Evolutionary conservation across 2,888 invertebrate genomes (phyloP), one percentile per base, ranked within the genome.

Genomic region (Thymelicus acteon): DNA sequence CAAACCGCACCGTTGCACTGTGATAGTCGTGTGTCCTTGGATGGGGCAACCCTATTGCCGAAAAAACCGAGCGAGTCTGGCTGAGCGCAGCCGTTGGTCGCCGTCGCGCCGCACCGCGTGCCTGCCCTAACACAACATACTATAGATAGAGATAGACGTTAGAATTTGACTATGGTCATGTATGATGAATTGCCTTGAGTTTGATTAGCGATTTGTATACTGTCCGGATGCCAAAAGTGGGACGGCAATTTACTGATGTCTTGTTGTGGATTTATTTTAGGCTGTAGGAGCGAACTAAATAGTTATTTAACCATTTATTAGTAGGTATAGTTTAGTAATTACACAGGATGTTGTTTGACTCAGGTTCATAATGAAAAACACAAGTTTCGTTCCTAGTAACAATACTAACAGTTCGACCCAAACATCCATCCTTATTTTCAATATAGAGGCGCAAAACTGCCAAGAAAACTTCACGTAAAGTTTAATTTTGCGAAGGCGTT

Each of bases 61-160:
- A 91, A 90, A 89, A 89, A 83, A 78, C 80, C 78, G 80, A 80
- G 82, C 83, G 85, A 84, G 85, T 79, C 79, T 72, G 78, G 78
- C 74, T 73, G 76, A 72, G 78, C 83, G 82, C 44, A 44, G 44
- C 44, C 44, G 44, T 44, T 12, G 44, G 40, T 8, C 7, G 78
- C 75, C 74, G 76, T 72, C 79, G 82, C 31, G 82, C 76, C 82
- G 81, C 81, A 86, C 87, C 83, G 84, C 84, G 85, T 89, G 88
- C 92, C 91, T 92, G 92, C 91, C 92, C 92, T 92, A 88, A 91
- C 88, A 84, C 91, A 92, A 92, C 88, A 81, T 86, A 69, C 13
- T 58, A 89, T 81, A 87, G 85, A 88, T 88, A 89, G 88, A 79
- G 84, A 89, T 88, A 79, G 84, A 81, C 84, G 87, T 89, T 90